Evolutionary conservation across 2,888 invertebrate genomes (phyloP), one percentile per base, ranked within the genome.

Genomic region (Fabriciana adippe): DNA sequence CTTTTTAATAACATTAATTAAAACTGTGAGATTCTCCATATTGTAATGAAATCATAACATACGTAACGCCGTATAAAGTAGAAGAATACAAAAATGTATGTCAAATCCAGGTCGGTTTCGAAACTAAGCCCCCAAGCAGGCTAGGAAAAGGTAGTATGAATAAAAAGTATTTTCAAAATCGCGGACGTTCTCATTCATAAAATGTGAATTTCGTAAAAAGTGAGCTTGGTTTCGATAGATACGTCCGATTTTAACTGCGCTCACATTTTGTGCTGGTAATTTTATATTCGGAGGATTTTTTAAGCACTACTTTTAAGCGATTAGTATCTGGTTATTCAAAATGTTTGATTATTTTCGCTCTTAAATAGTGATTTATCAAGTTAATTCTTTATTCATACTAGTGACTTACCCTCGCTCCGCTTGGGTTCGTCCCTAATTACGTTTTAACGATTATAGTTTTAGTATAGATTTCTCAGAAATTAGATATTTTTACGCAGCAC

Each of bases 91-190:
- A 64, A 41, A 69, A 55, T 59, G 35, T 35, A 55, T 64, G 66
- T 60, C 67, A 66, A 63, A 69, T 64, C 55, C 66, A 63, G 69
- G 66, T 69, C 66, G 66, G 50, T 63, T 60, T 66, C 59, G 18
- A 65, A 63, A 64, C 66, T 63, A 67, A 63, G 55, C 66, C 63
- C 66, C 50, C 35, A 41, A 41, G 35, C 35, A 48, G 59, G 63
- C 45, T 45, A 63, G 69, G 13, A 54, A 64, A 45, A 55, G 63
- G 54, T 59, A 31, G 66, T 21, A 41, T 53, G 63, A 69, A 60
- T 64, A 64, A 67, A 69, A 64, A 55, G 50, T 54, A 60, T 55
- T 55, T 21, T 55, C 55, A 62, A 69, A 69, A 67, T 69, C 64
- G 59, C 35, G 59, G 55, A 47, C 48, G 63, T 51, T 69, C 55